Base-by-base conservation (phyloP, 2,888 invertebrate species). In the Sepiola atlantica region DNA sequence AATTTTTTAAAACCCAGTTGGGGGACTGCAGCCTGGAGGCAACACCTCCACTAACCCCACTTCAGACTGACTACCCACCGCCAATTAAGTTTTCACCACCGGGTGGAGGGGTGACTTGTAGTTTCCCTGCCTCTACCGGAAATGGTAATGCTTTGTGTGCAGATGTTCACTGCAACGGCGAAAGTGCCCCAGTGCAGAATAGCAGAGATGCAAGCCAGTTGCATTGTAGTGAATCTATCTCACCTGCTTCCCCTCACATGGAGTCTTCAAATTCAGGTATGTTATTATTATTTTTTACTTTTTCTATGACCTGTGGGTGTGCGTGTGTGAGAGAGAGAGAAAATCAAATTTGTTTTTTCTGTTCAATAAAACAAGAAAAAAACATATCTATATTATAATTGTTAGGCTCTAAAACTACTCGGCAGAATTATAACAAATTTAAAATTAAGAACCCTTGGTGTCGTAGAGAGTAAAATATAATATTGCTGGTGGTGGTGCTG, bases 211-310 rank as follows among this genome's bases (percentile, higher is more conserved):
- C 77, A 77, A 77, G 77, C 77, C 77, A 77, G 77, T 77, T 77
- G 77, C 77, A 77, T n/a, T 77, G 77, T 77, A 77, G 28, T 28
- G 77, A 77, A 77, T 77, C 77, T 12, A 77, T 92, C 18, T 92
- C 92, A 28, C 45, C 92, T 55, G 32, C 92, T n/a, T 92, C 92
- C 1, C 92, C 92, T n/a, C 92, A 92, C n/a, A 45, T 92, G 45
- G 92, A 92, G 54, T 55, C 92, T 55, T n/a, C 92, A n/a, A 55
- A 55, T 54, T n/a, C 55, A 92, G 92, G 92, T 92, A 54, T 24
- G 92, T 92, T 32, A 2, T 45, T 45, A 8, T 45, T 45, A 45
- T 45, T 2, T 45, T 45, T 45, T n/a, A n/a, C n/a, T 45, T 45
- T 45, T 4, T 4, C 45, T 45, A 45, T 45, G 45, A 2, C 45